phyloP scores from a whole-genome alignment of 2,113 vertebrate genomes.

The Zosterops lateralis region DNA sequence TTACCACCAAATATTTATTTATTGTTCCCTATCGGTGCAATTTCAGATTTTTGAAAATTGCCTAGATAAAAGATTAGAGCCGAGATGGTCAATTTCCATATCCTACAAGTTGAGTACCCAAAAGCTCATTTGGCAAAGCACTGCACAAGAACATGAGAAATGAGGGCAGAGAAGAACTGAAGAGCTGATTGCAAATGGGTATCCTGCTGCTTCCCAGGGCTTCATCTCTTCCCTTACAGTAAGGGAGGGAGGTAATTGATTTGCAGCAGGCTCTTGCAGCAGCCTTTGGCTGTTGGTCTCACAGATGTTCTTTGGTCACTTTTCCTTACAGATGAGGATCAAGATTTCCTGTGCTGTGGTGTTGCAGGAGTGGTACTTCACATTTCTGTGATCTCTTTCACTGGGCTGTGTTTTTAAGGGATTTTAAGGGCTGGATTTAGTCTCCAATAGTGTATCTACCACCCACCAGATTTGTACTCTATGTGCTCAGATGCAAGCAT shows the following conservation, averaged over 20 bases:
- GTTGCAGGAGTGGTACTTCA: background rate
- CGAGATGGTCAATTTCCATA: background rate
- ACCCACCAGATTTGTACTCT: background rate
- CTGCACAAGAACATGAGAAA: background rate
- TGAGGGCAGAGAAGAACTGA: background rate
- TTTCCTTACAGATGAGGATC: background rate
- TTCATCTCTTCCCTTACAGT: background rate
- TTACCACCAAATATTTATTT: background rate
- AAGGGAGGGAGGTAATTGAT: background rate
- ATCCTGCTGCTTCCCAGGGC: background rate
- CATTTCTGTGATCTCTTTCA: background rate
- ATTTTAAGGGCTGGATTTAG: background rate
- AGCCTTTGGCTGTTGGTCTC: background rate
- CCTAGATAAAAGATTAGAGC: background rate
- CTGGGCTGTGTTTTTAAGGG: background rate
- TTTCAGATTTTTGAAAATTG: background rate
- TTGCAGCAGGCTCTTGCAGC: background rate
- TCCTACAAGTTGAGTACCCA: background rate
- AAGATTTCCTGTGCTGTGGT: background rate
- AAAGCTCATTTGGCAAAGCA: background rate
- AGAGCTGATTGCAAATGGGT: background rate
- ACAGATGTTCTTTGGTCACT: background rate
- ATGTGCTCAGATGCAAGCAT: background rate
- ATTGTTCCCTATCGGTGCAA: background rate
- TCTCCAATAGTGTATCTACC: background rate